A percentile compares a stretch with the other conserved stretches of the same genome.
Evolutionary conservation across 2,797 vertebrate species (phyloP).

Genomic region (Sibirionetta formosa): DNA sequence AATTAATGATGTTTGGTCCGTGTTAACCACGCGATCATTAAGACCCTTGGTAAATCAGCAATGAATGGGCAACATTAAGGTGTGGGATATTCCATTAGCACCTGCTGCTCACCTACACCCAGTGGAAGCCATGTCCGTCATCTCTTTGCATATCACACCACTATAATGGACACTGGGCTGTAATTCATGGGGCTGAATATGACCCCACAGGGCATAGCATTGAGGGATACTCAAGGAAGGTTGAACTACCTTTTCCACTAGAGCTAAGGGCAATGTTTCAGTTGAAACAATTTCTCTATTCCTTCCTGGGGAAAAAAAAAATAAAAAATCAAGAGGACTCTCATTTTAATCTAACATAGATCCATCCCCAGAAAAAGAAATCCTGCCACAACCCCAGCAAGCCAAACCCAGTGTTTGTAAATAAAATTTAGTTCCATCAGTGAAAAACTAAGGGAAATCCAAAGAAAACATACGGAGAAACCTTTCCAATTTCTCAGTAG

Average conservation of each 20-base stretch:
- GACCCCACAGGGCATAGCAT: neutral
- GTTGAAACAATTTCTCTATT: neutral
- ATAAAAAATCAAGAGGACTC: neutral
- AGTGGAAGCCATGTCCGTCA: neutral
- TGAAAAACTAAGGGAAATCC: neutral
- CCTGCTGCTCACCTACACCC: neutral
- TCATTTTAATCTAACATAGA: rapidly evolving
- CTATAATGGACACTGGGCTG: neutral
- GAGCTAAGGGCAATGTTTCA: neutral
- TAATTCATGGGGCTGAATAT: neutral
- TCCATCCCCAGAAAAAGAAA: neutral
- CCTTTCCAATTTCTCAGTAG: neutral
- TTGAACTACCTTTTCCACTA: neutral
- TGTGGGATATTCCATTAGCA: neutral
- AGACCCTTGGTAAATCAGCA: neutral
- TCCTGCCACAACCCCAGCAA: neutral
- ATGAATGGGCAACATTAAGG: neutral
- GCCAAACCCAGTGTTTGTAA: neutral
- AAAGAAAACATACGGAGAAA: neutral
- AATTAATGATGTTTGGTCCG: neutral
- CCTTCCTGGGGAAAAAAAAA: neutral
- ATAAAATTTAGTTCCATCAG: neutral
- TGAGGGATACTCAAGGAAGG: neutral
- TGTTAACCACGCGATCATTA: neutral
- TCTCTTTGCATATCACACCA: neutral